Conservation (phyloP, 2,888 invertebrate species). For the Dione juno region DNA sequence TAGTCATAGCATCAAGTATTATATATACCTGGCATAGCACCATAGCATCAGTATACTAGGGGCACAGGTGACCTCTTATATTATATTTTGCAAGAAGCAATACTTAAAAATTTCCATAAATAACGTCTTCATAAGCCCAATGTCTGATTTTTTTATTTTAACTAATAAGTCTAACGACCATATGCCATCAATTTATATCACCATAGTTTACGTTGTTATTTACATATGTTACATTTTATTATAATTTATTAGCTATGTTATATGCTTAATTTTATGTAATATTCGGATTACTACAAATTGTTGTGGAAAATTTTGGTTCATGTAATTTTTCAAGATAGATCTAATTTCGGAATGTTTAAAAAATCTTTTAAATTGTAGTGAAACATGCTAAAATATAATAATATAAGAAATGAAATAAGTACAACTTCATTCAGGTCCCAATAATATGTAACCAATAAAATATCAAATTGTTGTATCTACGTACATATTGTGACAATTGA, state of each 20-base stretch:
- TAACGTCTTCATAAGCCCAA: background rate
- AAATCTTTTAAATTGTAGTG: background rate
- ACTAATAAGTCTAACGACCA: background rate
- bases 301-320: background rate
- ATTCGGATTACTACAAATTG: no score
- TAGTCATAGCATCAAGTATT: background rate
- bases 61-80: background rate
- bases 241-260: no score
- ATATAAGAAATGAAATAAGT: background rate
- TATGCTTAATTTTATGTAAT: no score
- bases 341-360: no score
- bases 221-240: no score
- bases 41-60: no score
- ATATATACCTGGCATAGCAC: no score
- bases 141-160: no score
- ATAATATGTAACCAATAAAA: slow-evolving; percentile 8
- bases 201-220: no score
- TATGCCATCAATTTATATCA: no score
- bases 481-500: slow-evolving; percentile 16
- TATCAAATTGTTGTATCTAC: background rate
- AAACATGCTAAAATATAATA: background rate
- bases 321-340: background rate
- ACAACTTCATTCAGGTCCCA: background rate
- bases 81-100: background rate
- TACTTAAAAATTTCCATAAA: background rate